Evolutionary conservation across 2,888 invertebrate species (phyloP).

Genomic region (Leptopilina myrica): DNA sequence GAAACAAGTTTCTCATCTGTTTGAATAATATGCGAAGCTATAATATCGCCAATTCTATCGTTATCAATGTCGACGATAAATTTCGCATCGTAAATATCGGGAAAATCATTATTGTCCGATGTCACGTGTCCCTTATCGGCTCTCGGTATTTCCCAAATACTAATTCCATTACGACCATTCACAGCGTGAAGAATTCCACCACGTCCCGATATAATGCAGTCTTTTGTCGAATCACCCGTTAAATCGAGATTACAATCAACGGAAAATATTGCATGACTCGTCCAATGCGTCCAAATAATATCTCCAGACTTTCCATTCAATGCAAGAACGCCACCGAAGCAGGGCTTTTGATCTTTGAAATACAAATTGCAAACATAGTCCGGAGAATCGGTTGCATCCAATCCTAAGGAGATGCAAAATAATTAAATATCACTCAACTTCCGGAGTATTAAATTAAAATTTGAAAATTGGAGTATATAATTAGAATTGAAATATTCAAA

Average conservation of each 20-base stretch:
- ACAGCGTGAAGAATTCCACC: slow-evolving; percentile 84
- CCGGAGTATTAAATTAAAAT: no score
- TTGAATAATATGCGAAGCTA: slow-evolving; percentile 83
- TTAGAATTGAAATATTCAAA: no score
- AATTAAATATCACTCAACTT: no score
- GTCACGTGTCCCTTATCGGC: slow-evolving; percentile 45
- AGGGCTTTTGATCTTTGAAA: slow-evolving; percentile 82
- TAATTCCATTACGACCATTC: slow-evolving; percentile 82
- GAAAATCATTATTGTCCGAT: slow-evolving; percentile 61
- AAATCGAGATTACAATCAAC: slow-evolving; percentile 86
- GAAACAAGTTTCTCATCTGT: slow-evolving; percentile 79
- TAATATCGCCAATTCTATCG: slow-evolving; percentile 84
- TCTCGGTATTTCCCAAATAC: slow-evolving; percentile 81
- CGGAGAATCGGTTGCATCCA: slow-evolving; percentile 73
- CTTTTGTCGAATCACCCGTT: slow-evolving; percentile 82
- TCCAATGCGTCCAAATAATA: slow-evolving; percentile 86
- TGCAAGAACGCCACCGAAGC: slow-evolving; percentile 87
- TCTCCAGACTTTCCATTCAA: slow-evolving; percentile 85
- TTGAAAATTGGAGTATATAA: no score
- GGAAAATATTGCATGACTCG: slow-evolving; percentile 84
- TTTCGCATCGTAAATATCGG: slow-evolving; percentile 84
- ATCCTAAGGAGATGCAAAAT: slow-evolving; percentile 55
- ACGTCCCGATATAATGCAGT: slow-evolving; percentile 86
- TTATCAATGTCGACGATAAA: slow-evolving; percentile 84
- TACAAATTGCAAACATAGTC: slow-evolving; percentile 82